These are phyloP conservation scores for Spheniscus humboldti DNA, from an alignment of 2,797 vertebrate genomes.

Conservation along the genomic window DNA sequence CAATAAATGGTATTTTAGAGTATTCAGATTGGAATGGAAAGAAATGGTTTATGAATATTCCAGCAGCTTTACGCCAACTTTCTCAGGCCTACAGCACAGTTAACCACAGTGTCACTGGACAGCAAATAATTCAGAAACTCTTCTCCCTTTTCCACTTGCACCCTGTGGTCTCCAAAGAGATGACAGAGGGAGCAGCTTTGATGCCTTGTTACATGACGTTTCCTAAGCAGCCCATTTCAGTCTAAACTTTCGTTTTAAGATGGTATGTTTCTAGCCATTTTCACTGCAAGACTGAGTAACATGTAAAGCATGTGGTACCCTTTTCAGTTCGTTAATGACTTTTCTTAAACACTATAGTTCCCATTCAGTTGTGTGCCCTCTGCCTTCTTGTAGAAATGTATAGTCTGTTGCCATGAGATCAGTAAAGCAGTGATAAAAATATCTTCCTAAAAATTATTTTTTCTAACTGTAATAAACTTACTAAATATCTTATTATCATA, in stretches of 20 bases:
- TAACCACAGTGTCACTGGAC: neutral
- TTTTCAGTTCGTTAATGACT: neutral
- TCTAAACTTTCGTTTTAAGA: neutral
- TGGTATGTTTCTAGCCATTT: neutral
- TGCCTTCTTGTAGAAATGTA: neutral
- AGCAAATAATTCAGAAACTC: neutral
- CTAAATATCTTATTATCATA: neutral
- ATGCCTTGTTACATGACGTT: neutral
- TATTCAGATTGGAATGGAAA: neutral
- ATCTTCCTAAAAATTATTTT: neutral
- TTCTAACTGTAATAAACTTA: neutral
- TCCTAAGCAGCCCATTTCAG: neutral
- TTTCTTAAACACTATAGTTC: neutral
- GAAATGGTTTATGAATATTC: neutral
- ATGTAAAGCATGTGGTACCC: neutral
- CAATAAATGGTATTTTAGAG: neutral
- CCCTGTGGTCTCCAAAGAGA: neutral
- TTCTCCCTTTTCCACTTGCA: neutral
- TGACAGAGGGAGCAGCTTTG: neutral
- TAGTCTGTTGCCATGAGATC: neutral
- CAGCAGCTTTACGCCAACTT: neutral
- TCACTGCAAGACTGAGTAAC: neutral
- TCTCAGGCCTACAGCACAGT: neutral
- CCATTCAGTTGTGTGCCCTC: neutral
- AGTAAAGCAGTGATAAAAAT: neutral